Evolutionary conservation across 2,113 vertebrate species (phyloP).

Genomic region (Pachypanchax playfairii): DNA sequence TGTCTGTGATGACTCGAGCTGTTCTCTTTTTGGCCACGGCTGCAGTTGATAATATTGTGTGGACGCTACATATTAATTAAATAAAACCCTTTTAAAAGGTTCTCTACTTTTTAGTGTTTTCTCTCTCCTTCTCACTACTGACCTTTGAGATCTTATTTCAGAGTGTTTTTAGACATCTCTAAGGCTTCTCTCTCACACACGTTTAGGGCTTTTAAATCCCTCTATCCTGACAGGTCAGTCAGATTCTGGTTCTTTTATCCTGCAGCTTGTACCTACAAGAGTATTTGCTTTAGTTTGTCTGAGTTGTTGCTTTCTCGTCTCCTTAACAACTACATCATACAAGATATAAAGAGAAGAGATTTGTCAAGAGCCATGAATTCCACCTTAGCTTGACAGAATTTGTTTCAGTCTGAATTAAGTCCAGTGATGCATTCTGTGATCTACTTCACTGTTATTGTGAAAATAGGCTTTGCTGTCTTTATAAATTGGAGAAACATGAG

Average conservation of each 20-base stretch:
- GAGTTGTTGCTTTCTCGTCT: constrained; percentile 4
- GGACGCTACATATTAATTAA: constrained; percentile 2
- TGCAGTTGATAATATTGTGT: neutral
- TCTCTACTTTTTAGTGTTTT: neutral
- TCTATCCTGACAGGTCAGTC: constrained; percentile 43
- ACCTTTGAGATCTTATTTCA: constrained; percentile 20
- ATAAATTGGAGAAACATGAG: neutral
- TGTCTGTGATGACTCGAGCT: neutral
- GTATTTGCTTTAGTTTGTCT: constrained; percentile 38
- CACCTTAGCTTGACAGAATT: neutral
- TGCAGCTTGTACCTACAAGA: constrained; percentile 5
- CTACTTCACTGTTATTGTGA: constrained; percentile 12
- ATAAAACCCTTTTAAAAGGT: neutral
- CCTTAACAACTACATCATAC: constrained; percentile 10
- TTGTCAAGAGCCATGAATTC: constrained; percentile 13
- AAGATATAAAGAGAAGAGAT: constrained; percentile 26
- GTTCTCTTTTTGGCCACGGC: neutral
- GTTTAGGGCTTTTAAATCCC: constrained; percentile 23
- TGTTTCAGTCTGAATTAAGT: constrained; percentile 6
- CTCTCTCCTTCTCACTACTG: constrained; percentile 16
- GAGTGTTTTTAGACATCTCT: constrained; percentile 15
- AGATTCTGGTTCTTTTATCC: constrained; percentile 37
- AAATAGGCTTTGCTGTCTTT: constrained; percentile 18
- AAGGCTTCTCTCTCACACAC: constrained; percentile 12
- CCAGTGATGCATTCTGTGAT: constrained; percentile 11